Conservation (phyloP, 30 jellyfish, hydroid and myxozoan species). For the Nemopilema nomurai region DNA sequence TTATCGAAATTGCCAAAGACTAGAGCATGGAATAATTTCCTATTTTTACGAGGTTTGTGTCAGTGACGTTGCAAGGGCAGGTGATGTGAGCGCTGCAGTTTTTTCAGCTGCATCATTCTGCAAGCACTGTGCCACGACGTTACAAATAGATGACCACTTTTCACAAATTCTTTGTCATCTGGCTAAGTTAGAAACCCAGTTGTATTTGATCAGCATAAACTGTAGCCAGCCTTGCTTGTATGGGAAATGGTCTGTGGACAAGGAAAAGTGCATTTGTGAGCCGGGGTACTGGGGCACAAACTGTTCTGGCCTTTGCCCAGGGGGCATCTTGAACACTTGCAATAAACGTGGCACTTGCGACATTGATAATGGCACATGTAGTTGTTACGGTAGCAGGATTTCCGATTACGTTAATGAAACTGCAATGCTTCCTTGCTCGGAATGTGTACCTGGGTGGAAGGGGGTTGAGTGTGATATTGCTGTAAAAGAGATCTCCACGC, state of each 20-base stretch:
- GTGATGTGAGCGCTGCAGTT: constrained; percentile 16
- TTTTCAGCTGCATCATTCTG: constrained; percentile 27
- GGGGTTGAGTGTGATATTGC: constrained; percentile 60
- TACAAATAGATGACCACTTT: constrained; percentile 6
- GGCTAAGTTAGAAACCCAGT: neutral
- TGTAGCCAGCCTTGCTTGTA: constrained; percentile 36
- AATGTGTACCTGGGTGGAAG: constrained; percentile 60
- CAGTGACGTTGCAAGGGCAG: constrained; percentile 21
- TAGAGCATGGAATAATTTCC: constrained; percentile 38
- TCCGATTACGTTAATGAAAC: constrained; percentile 39
- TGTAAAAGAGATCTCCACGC: neutral
- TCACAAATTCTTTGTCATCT: constrained; percentile 12
- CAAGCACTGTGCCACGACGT: constrained; percentile 13
- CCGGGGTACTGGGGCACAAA: constrained; percentile 62
- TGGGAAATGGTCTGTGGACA: constrained; percentile 28
- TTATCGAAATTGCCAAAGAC: constrained; percentile 17
- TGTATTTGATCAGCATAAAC: neutral
- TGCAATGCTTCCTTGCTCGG: constrained; percentile 43
- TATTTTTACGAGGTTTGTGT: constrained; percentile 25
- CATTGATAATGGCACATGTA: constrained; percentile 33
- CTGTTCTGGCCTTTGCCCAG: constrained; percentile 56
- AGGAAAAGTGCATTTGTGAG: constrained; percentile 37
- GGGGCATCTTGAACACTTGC: constrained; percentile 59
- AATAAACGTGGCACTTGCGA: constrained; percentile 47
- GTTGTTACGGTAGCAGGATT: constrained; percentile 36